Evolutionary conservation across 2,797 vertebrate genomes (phyloP).

Genomic region (Xenops minutus): DNA sequence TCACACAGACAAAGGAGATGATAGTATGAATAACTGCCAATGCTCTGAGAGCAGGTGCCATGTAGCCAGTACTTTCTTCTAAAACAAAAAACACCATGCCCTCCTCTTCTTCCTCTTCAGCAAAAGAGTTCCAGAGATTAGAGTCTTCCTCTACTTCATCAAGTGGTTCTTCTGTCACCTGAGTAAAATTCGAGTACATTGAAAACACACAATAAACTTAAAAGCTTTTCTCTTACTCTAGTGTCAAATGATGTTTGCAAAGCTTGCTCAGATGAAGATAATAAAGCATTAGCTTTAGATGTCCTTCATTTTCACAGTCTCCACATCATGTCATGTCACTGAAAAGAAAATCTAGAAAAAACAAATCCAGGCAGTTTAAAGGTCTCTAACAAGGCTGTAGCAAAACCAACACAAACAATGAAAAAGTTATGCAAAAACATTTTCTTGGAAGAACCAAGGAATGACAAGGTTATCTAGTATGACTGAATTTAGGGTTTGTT

Average conservation of each 20-base stretch:
- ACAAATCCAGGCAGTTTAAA: neutral
- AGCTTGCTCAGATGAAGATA: neutral
- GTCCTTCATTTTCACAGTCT: neutral
- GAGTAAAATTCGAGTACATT: neutral
- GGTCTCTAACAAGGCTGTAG: neutral
- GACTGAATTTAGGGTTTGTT: neutral
- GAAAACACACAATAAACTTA: neutral
- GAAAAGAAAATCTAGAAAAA: neutral
- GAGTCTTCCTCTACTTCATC: conserved; percentile 80
- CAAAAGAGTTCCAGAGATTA: conserved; percentile 87
- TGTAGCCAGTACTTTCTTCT: conserved; percentile 97
- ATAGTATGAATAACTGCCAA: conserved; percentile 92
- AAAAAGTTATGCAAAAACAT: neutral
- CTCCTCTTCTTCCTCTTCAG: conserved; percentile 88
- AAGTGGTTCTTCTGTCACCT: conserved; percentile 94
- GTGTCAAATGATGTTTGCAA: neutral
- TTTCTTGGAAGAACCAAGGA: neutral
- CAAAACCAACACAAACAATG: neutral
- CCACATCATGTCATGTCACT: neutral
- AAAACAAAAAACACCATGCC: conserved; percentile 93
- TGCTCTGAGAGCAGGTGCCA: conserved; percentile 92
- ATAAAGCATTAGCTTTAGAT: neutral
- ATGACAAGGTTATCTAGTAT: neutral
- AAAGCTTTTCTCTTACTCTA: neutral
- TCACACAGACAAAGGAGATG: conserved; percentile 95